Evolutionary conservation across 2,888 invertebrate genomes (phyloP).

Genomic region (Pristionchus exspectatus): DNA sequence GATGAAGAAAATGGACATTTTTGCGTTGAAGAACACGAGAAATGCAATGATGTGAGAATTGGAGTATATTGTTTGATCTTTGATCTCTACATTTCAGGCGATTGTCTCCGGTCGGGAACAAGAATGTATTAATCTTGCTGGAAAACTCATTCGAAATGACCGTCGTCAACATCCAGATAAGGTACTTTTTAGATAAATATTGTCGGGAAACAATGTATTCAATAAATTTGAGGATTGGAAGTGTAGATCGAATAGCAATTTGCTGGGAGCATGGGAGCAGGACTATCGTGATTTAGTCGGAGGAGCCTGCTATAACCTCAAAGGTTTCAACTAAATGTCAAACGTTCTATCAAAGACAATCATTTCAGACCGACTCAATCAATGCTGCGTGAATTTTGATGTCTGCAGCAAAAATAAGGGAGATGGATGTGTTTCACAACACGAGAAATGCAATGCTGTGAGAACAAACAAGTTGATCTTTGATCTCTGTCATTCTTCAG

Average conservation of each 20-base stretch:
- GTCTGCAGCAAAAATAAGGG: neutral
- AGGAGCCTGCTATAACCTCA: neutral
- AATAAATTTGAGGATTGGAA: neutral
- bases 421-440: neutral
- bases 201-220: no score
- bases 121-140: neutral
- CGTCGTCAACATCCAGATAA: neutral
- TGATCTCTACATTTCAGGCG: neutral
- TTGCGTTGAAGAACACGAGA: neutral
- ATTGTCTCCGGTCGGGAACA: neutral
- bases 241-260: neutral
- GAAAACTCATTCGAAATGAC: neutral
- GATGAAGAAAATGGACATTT: neutral
- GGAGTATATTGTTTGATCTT: neutral
- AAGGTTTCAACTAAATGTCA: neutral
- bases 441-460: slow-evolving; percentile 1
- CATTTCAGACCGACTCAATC: neutral
- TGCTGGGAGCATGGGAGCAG: neutral
- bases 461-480: neutral
- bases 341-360: neutral
- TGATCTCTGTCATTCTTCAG: neutral
- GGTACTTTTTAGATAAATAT: neutral
- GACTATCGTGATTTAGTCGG: neutral
- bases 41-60: neutral
- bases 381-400: neutral